A percentile compares a stretch with the other conserved stretches of the same genome.
Evolutionary conservation across 2,797 vertebrate species (phyloP).

Genomic region (Alcedo quadribrachys): DNA sequence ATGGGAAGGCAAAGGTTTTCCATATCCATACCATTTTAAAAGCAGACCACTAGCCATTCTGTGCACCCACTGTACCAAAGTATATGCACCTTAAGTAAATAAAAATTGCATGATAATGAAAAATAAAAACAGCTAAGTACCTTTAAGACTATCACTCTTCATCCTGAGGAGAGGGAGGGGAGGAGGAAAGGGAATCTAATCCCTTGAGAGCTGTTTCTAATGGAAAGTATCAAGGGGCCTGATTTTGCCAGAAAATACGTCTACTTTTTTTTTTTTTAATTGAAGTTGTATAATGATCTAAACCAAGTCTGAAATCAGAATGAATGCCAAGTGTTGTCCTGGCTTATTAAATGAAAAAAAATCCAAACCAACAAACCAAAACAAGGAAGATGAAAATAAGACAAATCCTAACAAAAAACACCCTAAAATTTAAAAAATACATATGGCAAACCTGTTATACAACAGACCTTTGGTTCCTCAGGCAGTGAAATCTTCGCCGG

Average conservation of each 20-base stretch:
- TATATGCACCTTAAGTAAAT: neutral
- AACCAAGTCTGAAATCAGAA: neutral
- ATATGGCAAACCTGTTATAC: neutral
- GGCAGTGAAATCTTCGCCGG: neutral
- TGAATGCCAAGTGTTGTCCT: neutral
- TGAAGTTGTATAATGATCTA: neutral
- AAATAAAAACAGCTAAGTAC: neutral
- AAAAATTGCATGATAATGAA: slow-evolving; percentile 9
- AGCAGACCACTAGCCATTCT: neutral
- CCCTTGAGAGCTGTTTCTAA: neutral
- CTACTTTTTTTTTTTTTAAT: neutral
- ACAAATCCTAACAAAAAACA: neutral
- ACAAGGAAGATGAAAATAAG: neutral
- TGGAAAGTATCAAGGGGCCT: neutral
- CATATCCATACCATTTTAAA: neutral
- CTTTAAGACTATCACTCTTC: neutral
- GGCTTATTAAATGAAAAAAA: neutral
- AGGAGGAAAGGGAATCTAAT: neutral
- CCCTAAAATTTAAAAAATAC: neutral
- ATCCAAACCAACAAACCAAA: no score
- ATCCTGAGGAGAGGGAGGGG: neutral
- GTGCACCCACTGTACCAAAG: neutral
- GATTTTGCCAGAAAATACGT: slow-evolving; percentile 33
- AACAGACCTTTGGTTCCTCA: neutral
- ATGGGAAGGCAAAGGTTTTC: neutral